Conservation (phyloP, 2,113 vertebrate genomes). For the Pipa parva region DNA sequence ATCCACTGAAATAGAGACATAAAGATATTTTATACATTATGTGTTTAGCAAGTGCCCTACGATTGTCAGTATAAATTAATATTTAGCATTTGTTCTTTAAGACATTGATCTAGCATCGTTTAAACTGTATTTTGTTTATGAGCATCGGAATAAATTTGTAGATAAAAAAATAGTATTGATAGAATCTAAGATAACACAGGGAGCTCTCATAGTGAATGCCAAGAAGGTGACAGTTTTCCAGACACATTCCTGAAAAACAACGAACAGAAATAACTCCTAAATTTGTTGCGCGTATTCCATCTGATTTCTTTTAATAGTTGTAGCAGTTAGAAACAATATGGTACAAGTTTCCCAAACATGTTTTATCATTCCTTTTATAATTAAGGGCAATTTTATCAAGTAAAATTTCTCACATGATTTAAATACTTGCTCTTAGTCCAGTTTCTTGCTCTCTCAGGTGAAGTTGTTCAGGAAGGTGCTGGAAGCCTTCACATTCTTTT, state of each 20-base stretch:
- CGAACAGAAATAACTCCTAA: conserved; percentile 26
- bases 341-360: background rate
- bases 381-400: background rate
- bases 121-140: background rate
- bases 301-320: background rate
- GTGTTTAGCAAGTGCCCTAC: background rate
- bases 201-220: conserved; percentile 20
- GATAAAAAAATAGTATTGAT: conserved; percentile 23
- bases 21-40: background rate
- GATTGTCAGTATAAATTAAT: background rate
- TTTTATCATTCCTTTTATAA: background rate
- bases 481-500: no score
- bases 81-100: background rate
- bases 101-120: background rate
- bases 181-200: background rate
- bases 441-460: no score
- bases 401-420: background rate
- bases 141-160: background rate
- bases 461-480: no score
- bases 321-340: background rate
- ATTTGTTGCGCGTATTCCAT: conserved; percentile 7
- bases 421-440: background rate
- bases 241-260: conserved; percentile 10
- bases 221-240: conserved; percentile 22
- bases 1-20: background rate